Percentiles rank a stretch among this genome's conserved stretches.
Conservation (phyloP, 2,888 invertebrate species). For the Melipona bicolor region DNA sequence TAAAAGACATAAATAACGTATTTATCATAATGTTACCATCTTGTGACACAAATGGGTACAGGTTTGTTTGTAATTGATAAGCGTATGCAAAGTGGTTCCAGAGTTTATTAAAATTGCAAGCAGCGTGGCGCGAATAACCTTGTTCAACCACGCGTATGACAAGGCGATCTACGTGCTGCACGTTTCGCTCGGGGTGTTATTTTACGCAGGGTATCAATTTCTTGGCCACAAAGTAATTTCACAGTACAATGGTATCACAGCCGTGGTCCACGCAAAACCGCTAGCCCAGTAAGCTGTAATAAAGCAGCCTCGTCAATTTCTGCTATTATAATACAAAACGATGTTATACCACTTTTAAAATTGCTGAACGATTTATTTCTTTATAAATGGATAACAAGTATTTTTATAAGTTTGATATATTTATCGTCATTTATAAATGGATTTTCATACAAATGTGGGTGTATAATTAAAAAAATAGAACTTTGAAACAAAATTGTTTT, state of each 20-base stretch:
- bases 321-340: neutral
- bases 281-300: constrained; percentile 24
- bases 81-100: neutral
- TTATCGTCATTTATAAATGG: neutral
- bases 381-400: neutral
- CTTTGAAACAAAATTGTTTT: no score
- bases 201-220: constrained; percentile 49
- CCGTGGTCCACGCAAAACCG: constrained; percentile 16
- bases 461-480: no score
- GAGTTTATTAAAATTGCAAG: constrained; percentile 18
- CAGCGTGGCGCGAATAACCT: constrained; percentile 30
- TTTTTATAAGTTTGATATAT: neutral
- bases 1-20: neutral
- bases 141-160: constrained; percentile 40
- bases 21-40: constrained; percentile 12
- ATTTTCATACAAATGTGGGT: no score
- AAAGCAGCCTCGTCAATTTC: constrained; percentile 5
- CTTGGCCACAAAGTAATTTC: constrained; percentile 57
- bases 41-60: neutral
- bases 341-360: neutral
- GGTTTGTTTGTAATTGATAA: constrained; percentile 22
- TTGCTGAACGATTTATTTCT: neutral
- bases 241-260: constrained; percentile 52
- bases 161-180: constrained; percentile 16
- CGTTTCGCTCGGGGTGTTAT: constrained; percentile 36